Conservation (phyloP, 2,888 invertebrate species). For the Zhengitettix transpicula region DNA sequence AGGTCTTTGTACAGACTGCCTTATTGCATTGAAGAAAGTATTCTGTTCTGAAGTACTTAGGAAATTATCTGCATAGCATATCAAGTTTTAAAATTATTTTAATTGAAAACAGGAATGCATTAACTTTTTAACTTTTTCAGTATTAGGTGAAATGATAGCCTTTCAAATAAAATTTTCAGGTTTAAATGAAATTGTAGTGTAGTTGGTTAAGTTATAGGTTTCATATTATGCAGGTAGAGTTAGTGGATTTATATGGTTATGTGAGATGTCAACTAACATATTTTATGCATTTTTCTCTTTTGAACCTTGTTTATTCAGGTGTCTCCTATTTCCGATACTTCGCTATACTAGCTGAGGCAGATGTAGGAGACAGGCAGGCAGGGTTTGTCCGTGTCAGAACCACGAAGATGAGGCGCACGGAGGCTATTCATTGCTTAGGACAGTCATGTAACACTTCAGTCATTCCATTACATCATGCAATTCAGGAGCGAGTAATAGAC, state of each 20-base stretch:
- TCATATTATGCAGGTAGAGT: not conserved
- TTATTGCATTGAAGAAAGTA: too few relatives aligned
- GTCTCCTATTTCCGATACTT: not conserved
- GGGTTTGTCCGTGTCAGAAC: not conserved
- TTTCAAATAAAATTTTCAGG: too few relatives aligned
- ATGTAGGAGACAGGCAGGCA: not conserved
- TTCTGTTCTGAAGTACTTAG: too few relatives aligned
- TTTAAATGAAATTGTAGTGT: too few relatives aligned
- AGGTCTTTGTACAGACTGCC: too few relatives aligned
- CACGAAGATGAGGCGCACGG: not conserved
- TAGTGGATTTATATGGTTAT: not conserved
- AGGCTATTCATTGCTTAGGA: not conserved
- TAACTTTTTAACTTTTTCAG: too few relatives aligned
- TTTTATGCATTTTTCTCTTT: conserved; percentile 11
- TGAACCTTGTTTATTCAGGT: not conserved
- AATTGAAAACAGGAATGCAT: too few relatives aligned
- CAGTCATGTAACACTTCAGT: not conserved
- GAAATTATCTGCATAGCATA: too few relatives aligned
- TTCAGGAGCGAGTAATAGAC: not conserved
- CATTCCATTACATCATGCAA: not conserved
- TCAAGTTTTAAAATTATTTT: too few relatives aligned
- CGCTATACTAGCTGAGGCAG: not conserved
- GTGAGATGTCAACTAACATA: conserved; percentile 10
- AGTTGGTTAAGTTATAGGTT: not conserved
- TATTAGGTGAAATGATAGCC: too few relatives aligned